Conservation (phyloP, 2,113 vertebrate species). For the Micronisus gabar region DNA sequence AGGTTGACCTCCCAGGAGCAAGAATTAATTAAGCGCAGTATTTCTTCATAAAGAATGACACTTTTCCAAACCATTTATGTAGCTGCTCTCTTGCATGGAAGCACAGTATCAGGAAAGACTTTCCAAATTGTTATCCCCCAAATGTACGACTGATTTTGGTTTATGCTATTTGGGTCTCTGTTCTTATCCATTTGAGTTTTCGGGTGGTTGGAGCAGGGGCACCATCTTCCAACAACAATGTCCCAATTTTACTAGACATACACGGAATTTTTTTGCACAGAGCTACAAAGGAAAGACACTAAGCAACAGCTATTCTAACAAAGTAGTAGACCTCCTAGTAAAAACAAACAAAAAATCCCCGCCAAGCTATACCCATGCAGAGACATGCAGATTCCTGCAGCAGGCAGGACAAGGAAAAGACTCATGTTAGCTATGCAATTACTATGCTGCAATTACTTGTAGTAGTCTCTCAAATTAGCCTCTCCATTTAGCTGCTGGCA, state of each 20-base stretch:
- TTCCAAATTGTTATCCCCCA: conserved; percentile 17
- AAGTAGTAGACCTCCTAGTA: background rate
- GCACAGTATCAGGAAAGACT: background rate
- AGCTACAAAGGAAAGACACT: background rate
- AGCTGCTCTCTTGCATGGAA: conserved; percentile 41
- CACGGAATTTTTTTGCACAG: background rate
- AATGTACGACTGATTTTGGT: background rate
- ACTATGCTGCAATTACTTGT: background rate
- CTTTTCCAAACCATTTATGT: conserved; percentile 62
- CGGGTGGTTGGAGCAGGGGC: rapidly evolving
- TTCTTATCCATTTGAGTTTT: background rate
- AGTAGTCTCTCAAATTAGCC: background rate
- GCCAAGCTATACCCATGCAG: background rate
- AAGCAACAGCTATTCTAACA: background rate
- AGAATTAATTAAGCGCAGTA: conserved; percentile 82
- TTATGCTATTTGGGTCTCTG: background rate
- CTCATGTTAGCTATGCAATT: background rate
- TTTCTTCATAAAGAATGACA: conserved; percentile 79
- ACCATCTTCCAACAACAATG: background rate
- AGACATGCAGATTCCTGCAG: background rate
- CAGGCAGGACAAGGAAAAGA: background rate
- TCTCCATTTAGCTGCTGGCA: conserved; percentile 24
- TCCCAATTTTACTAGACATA: background rate
- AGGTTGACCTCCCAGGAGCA: conserved; percentile 77
- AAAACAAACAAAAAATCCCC: background rate